phyloP scores from a whole-genome alignment of 2,113 vertebrate genomes.

The Podarcis muralis region DNA sequence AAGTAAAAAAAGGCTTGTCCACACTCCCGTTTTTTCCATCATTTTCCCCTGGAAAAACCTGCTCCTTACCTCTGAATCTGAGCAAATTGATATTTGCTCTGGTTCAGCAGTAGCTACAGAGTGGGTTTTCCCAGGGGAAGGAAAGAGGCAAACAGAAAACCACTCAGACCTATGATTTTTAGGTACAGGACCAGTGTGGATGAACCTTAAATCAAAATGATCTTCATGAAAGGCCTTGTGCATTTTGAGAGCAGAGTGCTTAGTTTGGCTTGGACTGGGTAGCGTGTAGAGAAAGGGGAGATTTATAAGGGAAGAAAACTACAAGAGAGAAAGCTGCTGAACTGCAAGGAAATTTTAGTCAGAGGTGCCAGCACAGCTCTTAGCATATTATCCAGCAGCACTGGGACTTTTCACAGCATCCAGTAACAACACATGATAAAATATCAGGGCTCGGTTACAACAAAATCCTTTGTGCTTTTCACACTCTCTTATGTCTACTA shows the following conservation, averaged over 20 bases:
- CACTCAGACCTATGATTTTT: too few relatives aligned
- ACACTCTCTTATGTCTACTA: background rate
- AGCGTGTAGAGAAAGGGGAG: background rate
- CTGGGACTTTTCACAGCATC: background rate
- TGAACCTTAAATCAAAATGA: background rate
- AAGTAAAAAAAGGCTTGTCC: too few relatives aligned
- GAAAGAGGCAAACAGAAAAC: too few relatives aligned
- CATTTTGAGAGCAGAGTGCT: background rate
- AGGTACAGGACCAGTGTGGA: too few relatives aligned
- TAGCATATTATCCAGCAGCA: background rate
- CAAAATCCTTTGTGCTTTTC: background rate
- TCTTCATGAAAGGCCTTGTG: background rate
- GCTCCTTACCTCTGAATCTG: too few relatives aligned
- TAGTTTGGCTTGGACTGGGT: background rate
- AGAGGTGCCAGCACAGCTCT: background rate
- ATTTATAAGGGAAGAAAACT: background rate
- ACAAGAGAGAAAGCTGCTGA: background rate
- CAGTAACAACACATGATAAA: background rate
- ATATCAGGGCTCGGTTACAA: background rate
- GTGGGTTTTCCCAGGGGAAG: too few relatives aligned
- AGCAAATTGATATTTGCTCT: too few relatives aligned
- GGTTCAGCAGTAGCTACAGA: too few relatives aligned
- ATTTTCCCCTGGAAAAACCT: too few relatives aligned
- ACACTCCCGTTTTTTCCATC: too few relatives aligned
- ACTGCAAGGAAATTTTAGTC: background rate